These are phyloP conservation scores for Plectropomus leopardus DNA, from an alignment of 2,113 vertebrate genomes.

Conservation along the genomic window DNA sequence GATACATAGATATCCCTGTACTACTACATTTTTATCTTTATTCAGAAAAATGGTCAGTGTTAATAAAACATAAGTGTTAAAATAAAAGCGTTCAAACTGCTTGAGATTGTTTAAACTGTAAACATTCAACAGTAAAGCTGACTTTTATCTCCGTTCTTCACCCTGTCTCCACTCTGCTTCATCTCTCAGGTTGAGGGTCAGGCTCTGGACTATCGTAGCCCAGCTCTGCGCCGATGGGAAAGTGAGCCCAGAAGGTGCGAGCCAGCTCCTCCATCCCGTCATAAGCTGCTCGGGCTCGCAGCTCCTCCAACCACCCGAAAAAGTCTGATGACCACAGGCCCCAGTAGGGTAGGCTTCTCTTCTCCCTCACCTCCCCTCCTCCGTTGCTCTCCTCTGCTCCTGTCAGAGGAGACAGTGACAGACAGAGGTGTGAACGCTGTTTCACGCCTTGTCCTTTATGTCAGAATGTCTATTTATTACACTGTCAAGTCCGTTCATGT, in stretches of 20 bases:
- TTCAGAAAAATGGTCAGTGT: background rate
- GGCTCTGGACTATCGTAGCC: conserved; percentile 70
- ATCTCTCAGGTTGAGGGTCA: conserved; percentile 41
- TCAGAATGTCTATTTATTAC: background rate
- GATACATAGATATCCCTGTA: too few relatives aligned
- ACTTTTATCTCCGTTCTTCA: background rate
- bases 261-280: conserved; percentile 72
- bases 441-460: conserved; percentile 13
- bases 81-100: background rate
- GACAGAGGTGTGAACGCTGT: conserved; percentile 12
- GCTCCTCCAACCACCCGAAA: conserved; percentile 80
- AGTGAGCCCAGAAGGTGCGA: conserved; percentile 83
- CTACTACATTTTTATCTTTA: too few relatives aligned
- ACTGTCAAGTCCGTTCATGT: background rate
- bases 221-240: conserved; percentile 73
- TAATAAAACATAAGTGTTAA: too few relatives aligned
- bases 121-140: background rate
- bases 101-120: background rate
- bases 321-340: conserved; percentile 80
- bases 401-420: conserved; percentile 10
- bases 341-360: conserved; percentile 76
- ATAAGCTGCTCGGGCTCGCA: conserved; percentile 68
- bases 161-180: background rate
- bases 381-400: conserved; percentile 41
- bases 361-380: conserved; percentile 50